These are phyloP conservation scores for Heteromurus nitidus DNA, from an alignment of 2,888 invertebrate species.

Conservation along the genomic window DNA sequence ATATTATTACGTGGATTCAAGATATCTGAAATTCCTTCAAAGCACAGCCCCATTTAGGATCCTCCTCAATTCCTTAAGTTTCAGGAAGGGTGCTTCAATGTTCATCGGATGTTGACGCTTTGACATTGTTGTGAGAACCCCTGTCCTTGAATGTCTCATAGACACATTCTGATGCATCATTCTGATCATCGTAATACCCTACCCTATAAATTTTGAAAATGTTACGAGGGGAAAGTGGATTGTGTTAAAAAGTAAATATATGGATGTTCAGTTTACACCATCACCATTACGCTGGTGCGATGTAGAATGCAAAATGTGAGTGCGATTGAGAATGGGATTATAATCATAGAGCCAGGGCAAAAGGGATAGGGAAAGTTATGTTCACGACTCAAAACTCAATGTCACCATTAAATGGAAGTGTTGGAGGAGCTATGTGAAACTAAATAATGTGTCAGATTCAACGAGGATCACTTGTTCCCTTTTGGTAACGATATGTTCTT, in stretches of 20 bases:
- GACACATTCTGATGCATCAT: constrained; percentile 3
- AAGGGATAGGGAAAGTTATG: constrained; percentile 25
- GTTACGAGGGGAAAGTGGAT: too few relatives aligned
- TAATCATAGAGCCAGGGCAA: constrained; percentile 22
- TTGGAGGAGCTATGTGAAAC: not conserved
- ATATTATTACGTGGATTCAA: not conserved
- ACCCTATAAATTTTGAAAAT: constrained; percentile 17
- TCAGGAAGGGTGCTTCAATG: not conserved
- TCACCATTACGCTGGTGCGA: too few relatives aligned
- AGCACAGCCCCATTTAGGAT: constrained; percentile 29
- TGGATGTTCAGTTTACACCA: too few relatives aligned
- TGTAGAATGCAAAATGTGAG: too few relatives aligned
- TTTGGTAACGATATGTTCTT: too few relatives aligned
- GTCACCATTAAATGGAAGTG: not conserved
- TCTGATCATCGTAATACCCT: constrained; percentile 9
- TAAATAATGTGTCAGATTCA: constrained; percentile 31
- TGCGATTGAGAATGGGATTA: constrained; percentile 18
- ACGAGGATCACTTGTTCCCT: constrained; percentile 49
- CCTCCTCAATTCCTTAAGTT: too few relatives aligned
- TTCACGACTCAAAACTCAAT: constrained; percentile 6
- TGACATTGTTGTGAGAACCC: not conserved
- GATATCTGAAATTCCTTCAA: constrained; percentile 46
- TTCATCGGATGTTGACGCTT: not conserved
- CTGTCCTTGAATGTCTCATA: constrained; percentile 4
- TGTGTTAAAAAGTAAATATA: too few relatives aligned